phyloP scores from a whole-genome alignment of 1,140 invertebrate species.

The Bombus haemorrhoidalis region DNA sequence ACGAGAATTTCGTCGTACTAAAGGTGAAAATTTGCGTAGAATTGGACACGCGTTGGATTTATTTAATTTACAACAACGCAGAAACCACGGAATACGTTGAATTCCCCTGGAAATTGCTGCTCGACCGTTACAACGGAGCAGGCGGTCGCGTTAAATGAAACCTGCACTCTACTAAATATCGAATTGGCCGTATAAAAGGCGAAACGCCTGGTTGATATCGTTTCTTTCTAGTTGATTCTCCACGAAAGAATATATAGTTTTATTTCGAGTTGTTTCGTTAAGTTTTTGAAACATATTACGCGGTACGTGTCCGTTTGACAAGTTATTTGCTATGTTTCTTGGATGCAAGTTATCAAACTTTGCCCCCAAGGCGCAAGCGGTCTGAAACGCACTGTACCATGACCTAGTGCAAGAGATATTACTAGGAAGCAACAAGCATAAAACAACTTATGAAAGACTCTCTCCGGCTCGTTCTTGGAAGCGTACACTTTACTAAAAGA shows the following conservation, averaged over 20 bases:
- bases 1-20: not conserved
- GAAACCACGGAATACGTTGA: not conserved
- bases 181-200: not conserved
- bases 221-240: not conserved
- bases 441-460: not conserved
- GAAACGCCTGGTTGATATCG: too few species aligned
- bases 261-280: not conserved
- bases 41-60: not conserved
- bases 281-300: not conserved
- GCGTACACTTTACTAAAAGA: not conserved
- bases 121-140: not conserved
- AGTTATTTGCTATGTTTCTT: not conserved
- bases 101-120: conserved; percentile 11
- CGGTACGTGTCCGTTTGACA: not conserved
- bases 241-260: not conserved
- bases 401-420: too few species aligned
- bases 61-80: conserved; percentile 14
- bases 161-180: not conserved
- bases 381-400: not conserved
- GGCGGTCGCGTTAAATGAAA: not conserved
- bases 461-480: not conserved
- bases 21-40: conserved; percentile 2
- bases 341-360: conserved; percentile 8
- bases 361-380: too few species aligned
- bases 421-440: not conserved